phyloP scores from a whole-genome alignment of 2,113 vertebrate species.

The Grammomys surdaster region DNA sequence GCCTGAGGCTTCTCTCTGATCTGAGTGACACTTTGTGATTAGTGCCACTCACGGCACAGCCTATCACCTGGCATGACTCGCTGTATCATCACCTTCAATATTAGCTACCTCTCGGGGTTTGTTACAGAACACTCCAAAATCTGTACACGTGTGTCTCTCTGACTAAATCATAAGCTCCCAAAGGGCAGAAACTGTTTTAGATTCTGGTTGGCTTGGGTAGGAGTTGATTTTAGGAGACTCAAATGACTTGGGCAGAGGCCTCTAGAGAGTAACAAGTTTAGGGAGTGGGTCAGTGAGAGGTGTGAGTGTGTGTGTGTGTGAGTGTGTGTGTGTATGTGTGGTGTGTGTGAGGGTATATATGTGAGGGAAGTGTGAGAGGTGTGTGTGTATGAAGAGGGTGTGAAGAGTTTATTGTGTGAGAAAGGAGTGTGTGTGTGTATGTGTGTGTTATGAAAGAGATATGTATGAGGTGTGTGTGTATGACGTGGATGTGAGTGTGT shows the following conservation, averaged over 20 bases:
- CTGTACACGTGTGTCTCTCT: not conserved
- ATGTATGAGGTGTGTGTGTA: not conserved
- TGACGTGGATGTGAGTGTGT: not conserved
- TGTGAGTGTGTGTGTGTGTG: not conserved
- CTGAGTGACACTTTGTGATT: not conserved
- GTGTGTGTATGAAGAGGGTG: too few species aligned
- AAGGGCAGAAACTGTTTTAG: not conserved
- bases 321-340: not conserved
- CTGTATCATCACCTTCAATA: not conserved
- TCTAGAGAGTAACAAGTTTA: not conserved
- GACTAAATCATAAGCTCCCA: not conserved
- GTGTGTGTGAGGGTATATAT: not conserved
- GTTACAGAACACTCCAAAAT: not conserved
- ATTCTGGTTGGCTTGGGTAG: not conserved
- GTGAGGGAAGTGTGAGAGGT: too few species aligned
- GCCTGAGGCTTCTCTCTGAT: not conserved
- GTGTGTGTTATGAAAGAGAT: too few species aligned
- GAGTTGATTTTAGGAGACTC: not conserved
- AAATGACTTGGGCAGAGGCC: not conserved
- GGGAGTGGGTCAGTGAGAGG: not conserved
- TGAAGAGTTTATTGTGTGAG: too few species aligned
- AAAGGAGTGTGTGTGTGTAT: too few species aligned
- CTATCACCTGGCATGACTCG: not conserved
- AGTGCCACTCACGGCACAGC: too few species aligned
- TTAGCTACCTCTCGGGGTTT: slow-evolving; percentile 23